Conservation (phyloP, 2,888 invertebrate genomes). For the Dicroscelio sp. region DNA sequence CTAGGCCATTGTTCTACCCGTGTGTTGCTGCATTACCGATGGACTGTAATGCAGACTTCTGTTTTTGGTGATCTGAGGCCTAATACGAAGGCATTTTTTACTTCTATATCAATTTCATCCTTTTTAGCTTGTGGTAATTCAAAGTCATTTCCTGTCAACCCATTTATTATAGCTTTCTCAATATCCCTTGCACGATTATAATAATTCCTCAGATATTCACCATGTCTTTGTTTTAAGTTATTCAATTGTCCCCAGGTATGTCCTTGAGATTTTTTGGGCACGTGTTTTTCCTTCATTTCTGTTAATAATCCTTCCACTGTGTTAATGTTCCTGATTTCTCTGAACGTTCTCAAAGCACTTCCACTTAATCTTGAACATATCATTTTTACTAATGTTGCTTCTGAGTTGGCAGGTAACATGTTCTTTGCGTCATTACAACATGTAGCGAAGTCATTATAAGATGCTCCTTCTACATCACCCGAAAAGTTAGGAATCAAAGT, state of each 20-base stretch:
- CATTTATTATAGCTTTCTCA: neutral
- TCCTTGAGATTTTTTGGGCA: neutral
- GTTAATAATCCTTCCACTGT: neutral
- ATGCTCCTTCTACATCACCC: neutral
- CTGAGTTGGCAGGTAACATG: neutral
- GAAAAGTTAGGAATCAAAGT: neutral
- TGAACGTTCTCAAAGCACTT: neutral
- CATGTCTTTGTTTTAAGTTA: neutral
- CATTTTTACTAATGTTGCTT: neutral
- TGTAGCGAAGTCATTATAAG: neutral
- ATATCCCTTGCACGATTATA: neutral
- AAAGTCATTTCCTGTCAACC: neutral
- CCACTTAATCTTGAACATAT: neutral
- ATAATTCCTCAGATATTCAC: neutral
- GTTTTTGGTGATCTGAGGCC: neutral
- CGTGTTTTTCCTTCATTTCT: neutral
- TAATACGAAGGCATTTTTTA: neutral
- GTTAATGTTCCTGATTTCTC: neutral
- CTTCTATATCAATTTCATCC: neutral
- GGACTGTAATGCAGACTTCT: no score
- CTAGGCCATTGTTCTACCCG: no score
- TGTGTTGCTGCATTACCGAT: no score
- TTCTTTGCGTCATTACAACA: neutral
- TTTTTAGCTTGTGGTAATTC: neutral
- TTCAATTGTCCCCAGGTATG: no score